phyloP scores from a whole-genome alignment of 2,113 vertebrate species.

The Crotophaga sulcirostris region DNA sequence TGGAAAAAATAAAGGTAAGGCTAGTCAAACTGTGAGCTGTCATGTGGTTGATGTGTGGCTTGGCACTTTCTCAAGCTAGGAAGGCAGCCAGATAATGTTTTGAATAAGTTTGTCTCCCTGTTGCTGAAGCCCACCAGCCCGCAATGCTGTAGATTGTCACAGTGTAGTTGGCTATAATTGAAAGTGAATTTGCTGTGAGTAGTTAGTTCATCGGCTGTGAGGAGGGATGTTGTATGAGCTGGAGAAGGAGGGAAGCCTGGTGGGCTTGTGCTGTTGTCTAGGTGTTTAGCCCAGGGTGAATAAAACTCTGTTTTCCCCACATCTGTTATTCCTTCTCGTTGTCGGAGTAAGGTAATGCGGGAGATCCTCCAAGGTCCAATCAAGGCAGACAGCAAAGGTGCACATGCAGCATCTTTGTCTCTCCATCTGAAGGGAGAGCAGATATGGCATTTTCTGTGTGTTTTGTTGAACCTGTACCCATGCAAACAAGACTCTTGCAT shows the following conservation, averaged over 20 bases:
- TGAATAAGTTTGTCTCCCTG: background rate
- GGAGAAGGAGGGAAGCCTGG: background rate
- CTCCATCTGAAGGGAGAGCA: background rate
- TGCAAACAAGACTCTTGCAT: background rate
- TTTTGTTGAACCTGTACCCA: background rate
- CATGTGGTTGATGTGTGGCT: background rate
- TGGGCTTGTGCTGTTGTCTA: background rate
- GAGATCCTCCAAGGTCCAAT: background rate
- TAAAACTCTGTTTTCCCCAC: background rate
- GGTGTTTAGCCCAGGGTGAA: background rate
- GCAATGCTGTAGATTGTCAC: background rate
- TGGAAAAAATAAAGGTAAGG: background rate
- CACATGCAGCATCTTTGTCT: background rate
- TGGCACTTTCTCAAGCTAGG: background rate
- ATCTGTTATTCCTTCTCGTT: background rate
- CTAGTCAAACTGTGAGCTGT: background rate
- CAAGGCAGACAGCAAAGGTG: background rate
- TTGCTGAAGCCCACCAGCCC: background rate
- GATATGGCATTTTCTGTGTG: background rate
- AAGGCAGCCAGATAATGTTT: background rate
- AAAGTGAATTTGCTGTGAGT: background rate
- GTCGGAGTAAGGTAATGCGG: background rate
- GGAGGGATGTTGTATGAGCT: background rate
- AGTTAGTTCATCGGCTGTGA: background rate
- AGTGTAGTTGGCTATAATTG: background rate